Evolutionary conservation across 1,140 invertebrate genomes (phyloP).

Genomic region (Acromyrmex echinatior): DNA sequence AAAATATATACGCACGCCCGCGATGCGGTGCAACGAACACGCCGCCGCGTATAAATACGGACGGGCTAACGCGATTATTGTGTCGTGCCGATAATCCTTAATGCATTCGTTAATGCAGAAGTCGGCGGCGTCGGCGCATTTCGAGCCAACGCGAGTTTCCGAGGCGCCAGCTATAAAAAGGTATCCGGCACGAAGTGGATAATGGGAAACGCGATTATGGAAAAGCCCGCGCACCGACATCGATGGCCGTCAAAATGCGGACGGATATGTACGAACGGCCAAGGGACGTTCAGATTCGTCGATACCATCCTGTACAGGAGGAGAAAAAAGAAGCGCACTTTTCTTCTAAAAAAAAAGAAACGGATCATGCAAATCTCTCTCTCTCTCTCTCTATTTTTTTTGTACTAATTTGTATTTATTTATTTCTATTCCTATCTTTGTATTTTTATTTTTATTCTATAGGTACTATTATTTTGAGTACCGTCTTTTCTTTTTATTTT

Average conservation of each 20-base stretch:
- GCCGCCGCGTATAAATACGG: conserved; percentile 61
- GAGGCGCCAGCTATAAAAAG: conserved; percentile 39
- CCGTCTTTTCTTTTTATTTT: no score
- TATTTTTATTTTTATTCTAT: no score
- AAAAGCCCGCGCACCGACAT: conserved; percentile 36
- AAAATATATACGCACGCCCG: conserved; percentile 64
- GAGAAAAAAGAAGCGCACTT: background rate
- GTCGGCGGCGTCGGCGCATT: conserved; percentile 50
- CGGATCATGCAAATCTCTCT: background rate
- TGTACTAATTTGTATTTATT: no score
- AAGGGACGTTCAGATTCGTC: conserved; percentile 9
- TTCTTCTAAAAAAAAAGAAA: background rate
- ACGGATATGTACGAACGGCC: background rate
- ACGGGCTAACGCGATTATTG: conserved; percentile 64
- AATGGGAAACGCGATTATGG: conserved; percentile 57
- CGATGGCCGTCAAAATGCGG: conserved; percentile 20
- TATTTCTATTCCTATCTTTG: no score
- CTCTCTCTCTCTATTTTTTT: background rate
- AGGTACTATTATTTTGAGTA: no score
- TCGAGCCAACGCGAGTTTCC: conserved; percentile 24
- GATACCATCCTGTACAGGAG: background rate
- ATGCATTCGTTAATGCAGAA: conserved; percentile 65
- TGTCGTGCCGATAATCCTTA: conserved; percentile 67
- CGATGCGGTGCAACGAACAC: conserved; percentile 19
- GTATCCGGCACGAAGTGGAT: conserved; percentile 33